Conservation (phyloP, 2,113 vertebrate genomes). For the Strix aluco region DNA sequence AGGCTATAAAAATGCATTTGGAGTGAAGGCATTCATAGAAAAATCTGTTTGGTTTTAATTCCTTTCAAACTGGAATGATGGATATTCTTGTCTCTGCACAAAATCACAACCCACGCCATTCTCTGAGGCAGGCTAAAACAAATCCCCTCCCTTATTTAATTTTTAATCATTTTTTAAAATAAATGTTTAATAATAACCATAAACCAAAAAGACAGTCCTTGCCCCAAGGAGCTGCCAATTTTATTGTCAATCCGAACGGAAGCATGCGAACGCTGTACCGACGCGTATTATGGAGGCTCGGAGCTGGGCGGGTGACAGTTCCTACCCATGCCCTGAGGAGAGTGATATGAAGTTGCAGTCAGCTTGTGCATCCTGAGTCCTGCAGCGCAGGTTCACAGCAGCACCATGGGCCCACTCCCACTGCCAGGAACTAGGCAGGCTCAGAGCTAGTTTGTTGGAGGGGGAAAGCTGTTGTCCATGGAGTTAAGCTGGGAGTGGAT, state of each 20-base stretch:
- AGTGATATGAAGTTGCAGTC: accelerated
- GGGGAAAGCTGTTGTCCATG: neutral
- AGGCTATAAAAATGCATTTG: neutral
- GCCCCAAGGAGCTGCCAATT: neutral
- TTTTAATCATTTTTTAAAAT: neutral
- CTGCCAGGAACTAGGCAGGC: neutral
- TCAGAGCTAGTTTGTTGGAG: neutral
- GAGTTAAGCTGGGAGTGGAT: neutral
- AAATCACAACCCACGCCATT: neutral
- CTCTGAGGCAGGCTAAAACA: neutral
- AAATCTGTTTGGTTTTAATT: neutral
- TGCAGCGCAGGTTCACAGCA: neutral
- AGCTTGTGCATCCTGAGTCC: accelerated
- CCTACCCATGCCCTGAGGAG: neutral
- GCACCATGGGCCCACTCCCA: accelerated
- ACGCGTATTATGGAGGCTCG: accelerated
- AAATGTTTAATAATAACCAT: neutral
- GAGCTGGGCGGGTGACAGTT: neutral
- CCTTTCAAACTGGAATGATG: neutral
- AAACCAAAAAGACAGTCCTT: neutral
- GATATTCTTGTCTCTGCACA: neutral
- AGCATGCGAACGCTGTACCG: accelerated
- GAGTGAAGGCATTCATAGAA: neutral
- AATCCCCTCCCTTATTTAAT: neutral
- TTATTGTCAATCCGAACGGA: accelerated